Conservation (phyloP, 2,888 invertebrate genomes). For the Drosophila peninsularis region DNA sequence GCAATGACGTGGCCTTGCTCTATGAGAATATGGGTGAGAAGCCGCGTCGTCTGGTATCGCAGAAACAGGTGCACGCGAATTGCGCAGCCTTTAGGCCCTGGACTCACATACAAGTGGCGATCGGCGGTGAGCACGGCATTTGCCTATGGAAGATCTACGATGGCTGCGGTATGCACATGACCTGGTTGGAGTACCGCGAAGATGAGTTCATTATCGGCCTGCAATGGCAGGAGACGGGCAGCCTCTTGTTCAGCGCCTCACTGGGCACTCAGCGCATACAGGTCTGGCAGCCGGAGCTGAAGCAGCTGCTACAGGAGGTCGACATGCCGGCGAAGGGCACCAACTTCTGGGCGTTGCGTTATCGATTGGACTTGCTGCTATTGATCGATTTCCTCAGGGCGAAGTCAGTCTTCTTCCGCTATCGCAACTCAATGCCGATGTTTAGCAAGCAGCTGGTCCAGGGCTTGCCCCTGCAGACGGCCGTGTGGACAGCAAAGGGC, state of each 20-base stretch:
- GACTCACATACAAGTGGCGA: constrained; percentile 6
- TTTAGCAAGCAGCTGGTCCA: background rate
- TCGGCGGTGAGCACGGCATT: constrained; percentile 45
- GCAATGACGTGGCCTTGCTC: constrained; percentile 17
- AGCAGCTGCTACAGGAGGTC: background rate
- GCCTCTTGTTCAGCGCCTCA: constrained; percentile 24
- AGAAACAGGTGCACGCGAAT: constrained; percentile 11
- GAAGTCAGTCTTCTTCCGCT: background rate
- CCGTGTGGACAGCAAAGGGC: constrained; percentile 40
- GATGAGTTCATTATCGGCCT: constrained; percentile 28
- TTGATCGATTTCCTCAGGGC: constrained; percentile 2
- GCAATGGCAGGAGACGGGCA: constrained; percentile 42
- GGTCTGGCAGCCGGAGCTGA: constrained; percentile 37
- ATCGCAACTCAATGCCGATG: background rate
- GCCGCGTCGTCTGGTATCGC: background rate
- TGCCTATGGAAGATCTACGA: constrained; percentile 33
- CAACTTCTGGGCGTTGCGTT: constrained; percentile 19
- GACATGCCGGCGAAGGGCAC: background rate
- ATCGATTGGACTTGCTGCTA: background rate
- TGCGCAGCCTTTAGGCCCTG: constrained; percentile 50
- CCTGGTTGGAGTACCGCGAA: background rate
- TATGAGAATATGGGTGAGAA: background rate
- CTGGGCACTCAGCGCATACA: constrained; percentile 22
- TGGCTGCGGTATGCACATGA: background rate
- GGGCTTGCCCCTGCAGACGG: constrained; percentile 29